phyloP scores from a whole-genome alignment of 2,797 vertebrate species.

The Orestias chungarensis region DNA sequence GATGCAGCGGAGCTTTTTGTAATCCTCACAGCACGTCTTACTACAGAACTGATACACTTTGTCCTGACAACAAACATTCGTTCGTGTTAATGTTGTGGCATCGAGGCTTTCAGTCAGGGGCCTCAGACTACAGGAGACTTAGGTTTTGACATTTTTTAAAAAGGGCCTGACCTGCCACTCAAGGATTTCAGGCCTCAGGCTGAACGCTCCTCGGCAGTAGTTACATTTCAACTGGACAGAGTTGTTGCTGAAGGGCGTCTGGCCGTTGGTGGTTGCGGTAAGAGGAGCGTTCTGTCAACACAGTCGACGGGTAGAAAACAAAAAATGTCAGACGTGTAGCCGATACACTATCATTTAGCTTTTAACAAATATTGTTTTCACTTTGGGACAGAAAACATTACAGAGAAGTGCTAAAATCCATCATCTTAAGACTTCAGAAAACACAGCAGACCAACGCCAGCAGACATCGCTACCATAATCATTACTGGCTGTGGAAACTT shows the following conservation, averaged over 20 bases:
- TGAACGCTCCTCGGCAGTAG: constrained; percentile 94
- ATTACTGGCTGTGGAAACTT: too few species aligned
- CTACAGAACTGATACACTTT: constrained; percentile 98
- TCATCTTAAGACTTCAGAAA: too few species aligned
- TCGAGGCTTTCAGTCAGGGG: not conserved
- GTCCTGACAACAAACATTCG: constrained; percentile 80
- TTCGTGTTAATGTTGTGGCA: not conserved
- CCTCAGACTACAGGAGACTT: not conserved
- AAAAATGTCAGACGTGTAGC: not conserved
- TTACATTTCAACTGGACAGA: constrained; percentile 94
- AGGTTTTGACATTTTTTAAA: not conserved
- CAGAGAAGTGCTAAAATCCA: too few species aligned
- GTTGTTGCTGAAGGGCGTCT: constrained; percentile 80
- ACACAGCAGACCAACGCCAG: too few species aligned
- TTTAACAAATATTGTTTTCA: too few species aligned
- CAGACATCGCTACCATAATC: too few species aligned
- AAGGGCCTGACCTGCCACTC: constrained; percentile 93
- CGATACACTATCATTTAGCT: too few species aligned
- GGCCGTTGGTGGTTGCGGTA: constrained; percentile 89
- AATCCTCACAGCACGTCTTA: constrained; percentile 94
- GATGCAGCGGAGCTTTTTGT: constrained; percentile 98
- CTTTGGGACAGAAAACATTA: too few species aligned
- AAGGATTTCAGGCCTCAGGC: constrained; percentile 92
- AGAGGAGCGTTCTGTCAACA: constrained; percentile 84
- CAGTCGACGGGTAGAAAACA: not conserved